Base-by-base conservation (phyloP, 2,888 invertebrate genomes). In the Drosophila imparisetae region DNA sequence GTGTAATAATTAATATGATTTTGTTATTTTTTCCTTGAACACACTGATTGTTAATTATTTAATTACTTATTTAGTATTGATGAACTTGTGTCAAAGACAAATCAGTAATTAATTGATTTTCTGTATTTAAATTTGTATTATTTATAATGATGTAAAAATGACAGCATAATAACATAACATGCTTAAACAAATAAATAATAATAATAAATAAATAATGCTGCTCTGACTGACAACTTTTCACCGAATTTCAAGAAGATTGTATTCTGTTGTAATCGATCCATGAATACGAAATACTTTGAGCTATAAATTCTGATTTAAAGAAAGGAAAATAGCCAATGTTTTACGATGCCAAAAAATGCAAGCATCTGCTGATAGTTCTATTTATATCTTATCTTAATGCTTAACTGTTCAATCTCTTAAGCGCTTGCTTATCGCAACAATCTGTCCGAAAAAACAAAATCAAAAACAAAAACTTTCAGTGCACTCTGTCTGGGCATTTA, bases 401-500 rank as follows among this genome's bases (percentile, higher is more conserved):
- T 38, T 54, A 27, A 53, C 13, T 48, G 60, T 45, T 40, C 53
- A 54, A 63, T 64, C 40, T 21, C n/a, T 71, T 64, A 57, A 70
- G 60, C 55, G 21, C 40, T 54, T 27, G 24, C 45, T 59, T 55
- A 54, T 32, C 18, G 18, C 27, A 52, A 36, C 57, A 58, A 58
- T 50, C 64, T 36, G 1, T 15, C 8, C 15, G 2, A 45, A 24
- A 45, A 15, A 4, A 4, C 8, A 15, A 45, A 45, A n/a, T 50
- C 55, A 50, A 32, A 72, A 59, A 55, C 40, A 45, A 32, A 72
- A 59, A 52, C 40, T 42, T 53, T 57, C 55, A 57, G 55, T 74
- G 42, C 59, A 55, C 48, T 59, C 24, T 27, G 18, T 32, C n/a
- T 29, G 11, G 13, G 57, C n/a, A 21, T 72, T 42, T 60, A 21